Evolutionary conservation across 2,888 invertebrate genomes (phyloP).

Genomic region (Bhutanitis thaidina): DNA sequence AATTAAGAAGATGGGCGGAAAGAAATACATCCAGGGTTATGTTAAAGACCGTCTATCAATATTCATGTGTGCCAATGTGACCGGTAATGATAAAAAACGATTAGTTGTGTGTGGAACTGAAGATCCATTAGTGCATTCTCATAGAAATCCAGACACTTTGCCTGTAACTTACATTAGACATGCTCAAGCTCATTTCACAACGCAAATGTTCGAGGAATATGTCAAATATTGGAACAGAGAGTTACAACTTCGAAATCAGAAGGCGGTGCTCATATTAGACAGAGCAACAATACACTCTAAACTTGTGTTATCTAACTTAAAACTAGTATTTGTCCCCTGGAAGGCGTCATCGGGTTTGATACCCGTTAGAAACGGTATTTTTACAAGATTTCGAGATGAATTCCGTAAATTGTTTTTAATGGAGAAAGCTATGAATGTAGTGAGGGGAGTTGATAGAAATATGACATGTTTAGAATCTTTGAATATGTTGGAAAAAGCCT

Average conservation of each 20-base stretch:
- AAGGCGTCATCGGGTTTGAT: slow-evolving; percentile 41
- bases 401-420: slow-evolving; percentile 38
- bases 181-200: slow-evolving; percentile 42
- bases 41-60: slow-evolving; percentile 41
- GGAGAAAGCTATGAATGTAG: slow-evolving; percentile 38
- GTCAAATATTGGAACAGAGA: slow-evolving; percentile 44
- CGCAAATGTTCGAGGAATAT: slow-evolving; percentile 45
- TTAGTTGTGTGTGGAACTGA: slow-evolving; percentile 44
- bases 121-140: slow-evolving; percentile 40
- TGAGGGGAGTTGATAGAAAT: slow-evolving; percentile 39
- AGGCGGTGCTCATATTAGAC: slow-evolving; percentile 39
- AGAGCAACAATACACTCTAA: slow-evolving; percentile 47
- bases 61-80: slow-evolving; percentile 43
- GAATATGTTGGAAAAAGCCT: slow-evolving; percentile 41
- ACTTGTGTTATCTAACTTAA: slow-evolving; percentile 40
- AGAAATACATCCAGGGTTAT: slow-evolving; percentile 45
- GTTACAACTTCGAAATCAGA: slow-evolving; percentile 31
- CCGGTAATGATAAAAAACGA: slow-evolving; percentile 41
- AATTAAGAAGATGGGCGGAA: slow-evolving; percentile 40
- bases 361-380: slow-evolving; percentile 45
- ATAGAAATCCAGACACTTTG: slow-evolving; percentile 37
- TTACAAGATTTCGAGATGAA: slow-evolving; percentile 36
- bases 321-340: slow-evolving; percentile 46
- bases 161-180: slow-evolving; percentile 45
- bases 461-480: slow-evolving; percentile 44